These are phyloP conservation scores for Sycobia sp. DNA, from an alignment of 1,140 invertebrate genomes.

Conservation along the genomic window DNA sequence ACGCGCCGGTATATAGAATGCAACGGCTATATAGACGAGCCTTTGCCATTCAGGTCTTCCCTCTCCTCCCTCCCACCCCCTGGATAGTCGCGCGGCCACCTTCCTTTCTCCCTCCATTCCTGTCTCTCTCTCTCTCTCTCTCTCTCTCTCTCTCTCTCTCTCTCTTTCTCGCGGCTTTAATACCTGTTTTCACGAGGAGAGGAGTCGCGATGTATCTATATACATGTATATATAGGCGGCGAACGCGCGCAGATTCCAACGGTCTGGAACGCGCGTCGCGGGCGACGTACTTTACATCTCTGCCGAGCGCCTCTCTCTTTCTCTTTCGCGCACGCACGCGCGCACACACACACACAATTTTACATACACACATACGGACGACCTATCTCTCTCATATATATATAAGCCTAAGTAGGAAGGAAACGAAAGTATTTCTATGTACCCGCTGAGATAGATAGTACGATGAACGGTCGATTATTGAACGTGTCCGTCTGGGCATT, in stretches of 20 bases:
- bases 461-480: neutral
- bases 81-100: neutral
- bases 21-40: slow-evolving; percentile 2
- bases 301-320: slow-evolving; percentile 2
- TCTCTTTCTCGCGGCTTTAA: slow-evolving; percentile 20
- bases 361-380: too few relatives aligned
- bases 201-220: too few relatives aligned
- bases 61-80: neutral
- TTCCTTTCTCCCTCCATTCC: too few relatives aligned
- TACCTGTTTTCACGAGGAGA: slow-evolving; percentile 25
- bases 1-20: slow-evolving; percentile 14
- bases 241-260: too few relatives aligned
- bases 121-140: neutral
- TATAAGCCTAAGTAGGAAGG: too few relatives aligned
- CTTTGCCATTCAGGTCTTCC: slow-evolving; percentile 25
- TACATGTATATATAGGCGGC: too few relatives aligned
- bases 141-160: neutral
- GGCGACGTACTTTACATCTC: slow-evolving; percentile 15
- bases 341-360: too few relatives aligned
- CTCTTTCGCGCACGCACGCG: too few relatives aligned
- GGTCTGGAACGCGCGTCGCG: slow-evolving; percentile 9
- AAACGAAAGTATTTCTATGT: slow-evolving; percentile 21
- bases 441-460: too few relatives aligned
- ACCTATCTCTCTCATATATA: too few relatives aligned
- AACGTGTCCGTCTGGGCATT: neutral